Percentiles rank a stretch among this genome's conserved stretches.
phyloP scores from a whole-genome alignment of 2,113 vertebrate species.

The Cynocephalus volans region DNA sequence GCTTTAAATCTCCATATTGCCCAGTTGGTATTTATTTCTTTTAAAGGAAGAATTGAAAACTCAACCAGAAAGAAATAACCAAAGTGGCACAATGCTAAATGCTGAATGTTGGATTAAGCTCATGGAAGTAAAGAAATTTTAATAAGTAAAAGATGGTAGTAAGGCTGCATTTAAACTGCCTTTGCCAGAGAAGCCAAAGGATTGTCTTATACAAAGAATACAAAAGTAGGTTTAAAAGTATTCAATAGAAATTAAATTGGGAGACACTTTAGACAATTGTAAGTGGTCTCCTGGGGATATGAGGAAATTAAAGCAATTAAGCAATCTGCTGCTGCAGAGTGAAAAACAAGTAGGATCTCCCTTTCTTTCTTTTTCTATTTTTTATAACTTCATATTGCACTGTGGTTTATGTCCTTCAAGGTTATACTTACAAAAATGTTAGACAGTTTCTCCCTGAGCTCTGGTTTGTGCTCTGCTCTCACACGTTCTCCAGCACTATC shows the following conservation, averaged over 20 bases:
- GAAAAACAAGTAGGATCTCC: neutral
- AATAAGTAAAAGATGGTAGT: constrained; percentile 32
- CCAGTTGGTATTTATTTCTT: neutral
- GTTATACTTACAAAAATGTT: neutral
- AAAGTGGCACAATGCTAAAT: neutral
- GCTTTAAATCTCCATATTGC: neutral
- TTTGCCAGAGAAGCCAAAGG: neutral
- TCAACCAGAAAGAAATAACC: neutral
- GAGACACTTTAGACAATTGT: constrained; percentile 24
- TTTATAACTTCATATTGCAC: neutral
- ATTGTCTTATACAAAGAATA: neutral
- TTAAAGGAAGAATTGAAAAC: constrained; percentile 30
- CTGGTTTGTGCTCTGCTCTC: neutral
- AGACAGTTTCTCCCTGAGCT: neutral
- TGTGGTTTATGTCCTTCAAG: neutral
- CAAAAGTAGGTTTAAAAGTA: neutral
- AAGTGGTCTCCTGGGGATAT: constrained; percentile 59
- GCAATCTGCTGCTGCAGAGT: constrained; percentile 36
- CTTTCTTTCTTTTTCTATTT: neutral
- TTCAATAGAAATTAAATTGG: constrained; percentile 67
- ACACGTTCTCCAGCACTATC: neutral
- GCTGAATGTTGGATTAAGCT: neutral
- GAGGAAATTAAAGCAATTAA: constrained; percentile 77
- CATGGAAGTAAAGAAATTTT: constrained; percentile 37
- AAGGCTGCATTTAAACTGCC: neutral